Evolutionary conservation across 30 jellyfish, hydroid and myxozoan genomes (phyloP).

Genomic region (Rhopilema esculentum): DNA sequence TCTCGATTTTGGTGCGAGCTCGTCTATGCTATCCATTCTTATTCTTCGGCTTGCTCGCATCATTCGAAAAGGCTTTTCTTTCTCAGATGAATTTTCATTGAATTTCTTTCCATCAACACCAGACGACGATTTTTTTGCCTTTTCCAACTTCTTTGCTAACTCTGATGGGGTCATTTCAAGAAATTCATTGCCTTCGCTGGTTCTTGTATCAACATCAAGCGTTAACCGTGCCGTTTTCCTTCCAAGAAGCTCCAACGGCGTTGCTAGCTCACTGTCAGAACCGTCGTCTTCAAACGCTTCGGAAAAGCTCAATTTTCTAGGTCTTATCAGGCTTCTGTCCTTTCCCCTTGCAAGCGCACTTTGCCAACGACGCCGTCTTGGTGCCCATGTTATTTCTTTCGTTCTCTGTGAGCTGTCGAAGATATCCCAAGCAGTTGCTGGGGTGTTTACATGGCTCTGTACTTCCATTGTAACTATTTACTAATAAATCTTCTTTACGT

Average conservation of each 20-base stretch:
- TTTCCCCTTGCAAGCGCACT: slow-evolving; percentile 36
- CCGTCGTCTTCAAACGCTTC: slow-evolving; percentile 68
- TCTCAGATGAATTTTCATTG: background rate
- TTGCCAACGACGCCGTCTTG: slow-evolving; percentile 48
- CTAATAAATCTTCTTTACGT: background rate
- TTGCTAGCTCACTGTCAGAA: slow-evolving; percentile 30
- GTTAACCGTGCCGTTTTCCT: slow-evolving; percentile 28
- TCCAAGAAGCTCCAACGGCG: slow-evolving; percentile 40
- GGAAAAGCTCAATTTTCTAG: slow-evolving; percentile 51
- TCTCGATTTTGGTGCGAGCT: slow-evolving; percentile 34
- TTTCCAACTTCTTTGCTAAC: slow-evolving; percentile 23
- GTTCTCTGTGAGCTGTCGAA: slow-evolving; percentile 4
- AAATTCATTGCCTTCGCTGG: slow-evolving; percentile 7
- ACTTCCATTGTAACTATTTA: background rate
- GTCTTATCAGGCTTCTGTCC: slow-evolving; percentile 9
- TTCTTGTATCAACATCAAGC: background rate
- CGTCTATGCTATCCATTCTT: slow-evolving; percentile 49
- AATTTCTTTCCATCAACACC: background rate
- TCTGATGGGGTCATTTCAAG: slow-evolving; percentile 65
- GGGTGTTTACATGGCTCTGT: background rate
- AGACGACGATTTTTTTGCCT: slow-evolving; percentile 8
- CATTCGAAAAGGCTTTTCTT: slow-evolving; percentile 4
- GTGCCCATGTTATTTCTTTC: slow-evolving; percentile 63
- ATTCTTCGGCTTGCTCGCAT: slow-evolving; percentile 64
- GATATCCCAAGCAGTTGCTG: slow-evolving; percentile 15